Conservation (phyloP, 2,113 vertebrate genomes). For the Spermophilus dauricus region DNA sequence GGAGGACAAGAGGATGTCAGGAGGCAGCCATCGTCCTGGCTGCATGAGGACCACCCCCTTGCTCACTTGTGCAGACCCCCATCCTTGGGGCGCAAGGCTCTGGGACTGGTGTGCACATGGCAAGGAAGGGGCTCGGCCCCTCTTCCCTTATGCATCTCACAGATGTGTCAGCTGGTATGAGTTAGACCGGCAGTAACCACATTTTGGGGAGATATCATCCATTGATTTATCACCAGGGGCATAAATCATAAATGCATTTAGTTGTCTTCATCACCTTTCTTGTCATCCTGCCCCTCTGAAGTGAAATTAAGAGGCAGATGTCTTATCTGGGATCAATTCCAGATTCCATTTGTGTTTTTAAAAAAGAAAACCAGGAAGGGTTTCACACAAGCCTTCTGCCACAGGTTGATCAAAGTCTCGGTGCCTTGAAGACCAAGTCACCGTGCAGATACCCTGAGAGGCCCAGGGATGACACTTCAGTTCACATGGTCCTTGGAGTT, state of each 20-base stretch:
- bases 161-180: constrained; percentile 83
- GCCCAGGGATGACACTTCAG: background rate
- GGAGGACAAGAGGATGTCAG: background rate
- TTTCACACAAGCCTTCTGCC: constrained; percentile 72
- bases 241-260: constrained; percentile 83
- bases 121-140: constrained; percentile 46
- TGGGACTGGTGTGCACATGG: constrained; percentile 77
- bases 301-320: constrained; percentile 83
- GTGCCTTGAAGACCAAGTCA: background rate
- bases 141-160: constrained; percentile 34
- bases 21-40: background rate
- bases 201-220: constrained; percentile 83
- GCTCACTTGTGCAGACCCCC: background rate
- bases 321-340: constrained; percentile 79
- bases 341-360: constrained; percentile 68
- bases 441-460: background rate
- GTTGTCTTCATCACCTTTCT: constrained; percentile 80
- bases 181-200: constrained; percentile 80
- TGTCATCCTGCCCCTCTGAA: constrained; percentile 81
- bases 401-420: constrained; percentile 71
- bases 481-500: background rate
- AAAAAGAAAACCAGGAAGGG: constrained; percentile 59
- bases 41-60: accelerated
- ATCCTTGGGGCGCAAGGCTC: background rate
- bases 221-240: constrained; percentile 83